A percentile compares a stretch with the other conserved stretches of the same genome.
These are phyloP conservation scores for Limnodromus scolopaceus DNA, from an alignment of 2,797 vertebrate species.

Conservation along the genomic window DNA sequence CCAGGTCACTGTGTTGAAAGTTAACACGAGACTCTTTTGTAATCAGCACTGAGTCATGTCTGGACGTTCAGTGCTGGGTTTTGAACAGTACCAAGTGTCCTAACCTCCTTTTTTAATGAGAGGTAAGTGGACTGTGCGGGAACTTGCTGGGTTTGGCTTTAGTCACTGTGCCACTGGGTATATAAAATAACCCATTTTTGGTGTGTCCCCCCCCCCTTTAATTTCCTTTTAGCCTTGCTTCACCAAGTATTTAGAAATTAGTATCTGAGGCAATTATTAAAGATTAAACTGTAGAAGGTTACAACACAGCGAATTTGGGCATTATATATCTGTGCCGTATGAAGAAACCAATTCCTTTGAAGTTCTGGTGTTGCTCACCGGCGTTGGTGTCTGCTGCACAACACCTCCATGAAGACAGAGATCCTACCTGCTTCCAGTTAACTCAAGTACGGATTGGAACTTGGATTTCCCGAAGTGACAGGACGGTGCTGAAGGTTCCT, in stretches of 20 bases:
- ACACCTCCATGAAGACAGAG: background rate
- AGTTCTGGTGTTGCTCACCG: background rate
- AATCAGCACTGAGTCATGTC: constrained; percentile 42
- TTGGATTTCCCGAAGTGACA: background rate
- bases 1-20: constrained; percentile 40
- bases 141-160: background rate
- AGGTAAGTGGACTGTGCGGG: background rate
- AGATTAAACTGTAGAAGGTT: background rate
- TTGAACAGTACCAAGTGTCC: constrained; percentile 26
- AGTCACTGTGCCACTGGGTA: background rate
- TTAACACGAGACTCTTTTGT: constrained; percentile 33
- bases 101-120: background rate
- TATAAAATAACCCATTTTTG: background rate
- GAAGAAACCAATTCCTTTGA: background rate
- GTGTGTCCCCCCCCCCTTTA: background rate
- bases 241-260: background rate
- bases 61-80: background rate
- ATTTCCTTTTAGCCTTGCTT: background rate
- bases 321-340: rapidly evolving
- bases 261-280: background rate
- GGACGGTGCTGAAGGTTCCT: background rate
- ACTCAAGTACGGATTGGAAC: rapidly evolving
- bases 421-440: rapidly evolving
- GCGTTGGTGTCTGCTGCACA: rapidly evolving
- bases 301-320: background rate